These are phyloP conservation scores for Hirtodrosophila trivittata DNA, from an alignment of 2,888 invertebrate genomes.

Conservation along the genomic window DNA sequence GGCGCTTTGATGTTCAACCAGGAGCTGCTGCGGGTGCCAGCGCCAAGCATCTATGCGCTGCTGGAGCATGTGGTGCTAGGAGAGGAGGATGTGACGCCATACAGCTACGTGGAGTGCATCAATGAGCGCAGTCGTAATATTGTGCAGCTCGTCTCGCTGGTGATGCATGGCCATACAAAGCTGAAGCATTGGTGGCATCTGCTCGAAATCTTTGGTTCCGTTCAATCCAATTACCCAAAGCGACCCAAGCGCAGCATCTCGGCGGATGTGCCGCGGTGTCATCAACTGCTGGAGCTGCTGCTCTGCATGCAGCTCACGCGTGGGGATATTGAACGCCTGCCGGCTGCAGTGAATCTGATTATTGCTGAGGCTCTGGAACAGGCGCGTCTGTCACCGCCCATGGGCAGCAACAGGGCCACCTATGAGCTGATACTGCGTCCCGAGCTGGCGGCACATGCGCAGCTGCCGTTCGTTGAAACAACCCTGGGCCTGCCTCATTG, in stretches of 20 bases:
- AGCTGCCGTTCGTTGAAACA: constrained; percentile 66
- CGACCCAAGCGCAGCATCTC: constrained; percentile 78
- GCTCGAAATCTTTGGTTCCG: constrained; percentile 77
- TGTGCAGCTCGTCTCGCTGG: constrained; percentile 85
- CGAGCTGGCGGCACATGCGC: constrained; percentile 87
- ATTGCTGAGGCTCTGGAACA: constrained; percentile 88
- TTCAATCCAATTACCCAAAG: constrained; percentile 69
- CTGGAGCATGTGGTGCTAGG: constrained; percentile 87
- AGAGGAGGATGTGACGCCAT: constrained; percentile 85
- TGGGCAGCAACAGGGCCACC: constrained; percentile 88
- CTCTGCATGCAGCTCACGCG: constrained; percentile 85
- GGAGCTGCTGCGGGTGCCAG: constrained; percentile 76
- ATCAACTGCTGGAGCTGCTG: constrained; percentile 82
- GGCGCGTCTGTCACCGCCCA: constrained; percentile 88
- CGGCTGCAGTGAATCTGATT: constrained; percentile 88
- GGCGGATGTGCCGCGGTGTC: constrained; percentile 69
- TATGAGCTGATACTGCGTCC: constrained; percentile 89
- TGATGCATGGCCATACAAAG: constrained; percentile 78
- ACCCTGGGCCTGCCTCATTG: constrained; percentile 38
- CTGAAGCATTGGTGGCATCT: constrained; percentile 81
- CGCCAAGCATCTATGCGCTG: constrained; percentile 89
- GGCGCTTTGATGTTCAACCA: constrained; percentile 87
- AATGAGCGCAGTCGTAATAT: constrained; percentile 90
- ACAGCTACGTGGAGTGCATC: constrained; percentile 90
- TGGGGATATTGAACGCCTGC: constrained; percentile 87